Evolutionary conservation across 2,113 vertebrate genomes (phyloP).

Genomic region (Sardina pilchardus): DNA sequence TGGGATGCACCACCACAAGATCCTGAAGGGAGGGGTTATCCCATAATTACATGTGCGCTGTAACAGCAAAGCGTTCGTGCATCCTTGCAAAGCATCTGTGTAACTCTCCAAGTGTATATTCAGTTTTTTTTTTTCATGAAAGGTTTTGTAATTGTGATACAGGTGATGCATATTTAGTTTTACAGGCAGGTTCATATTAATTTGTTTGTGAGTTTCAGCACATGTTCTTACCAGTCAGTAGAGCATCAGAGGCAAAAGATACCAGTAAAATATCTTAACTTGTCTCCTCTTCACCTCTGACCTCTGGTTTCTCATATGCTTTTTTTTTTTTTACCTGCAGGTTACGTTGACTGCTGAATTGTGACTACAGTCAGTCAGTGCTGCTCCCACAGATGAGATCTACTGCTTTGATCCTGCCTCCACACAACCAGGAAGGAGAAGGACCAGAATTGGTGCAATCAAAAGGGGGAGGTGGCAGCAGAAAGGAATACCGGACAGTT

Average conservation of each 20-base stretch:
- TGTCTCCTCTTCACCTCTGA: neutral
- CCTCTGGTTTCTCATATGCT: neutral
- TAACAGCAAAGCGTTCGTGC: neutral
- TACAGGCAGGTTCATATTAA: neutral
- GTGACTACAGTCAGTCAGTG: slow-evolving; percentile 52
- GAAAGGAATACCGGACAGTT: slow-evolving; percentile 13
- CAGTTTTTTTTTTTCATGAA: neutral
- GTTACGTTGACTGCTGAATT: slow-evolving; percentile 55
- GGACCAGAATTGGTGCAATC: neutral
- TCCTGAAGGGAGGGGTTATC: neutral
- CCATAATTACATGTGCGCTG: slow-evolving; percentile 6
- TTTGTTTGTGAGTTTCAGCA: neutral
- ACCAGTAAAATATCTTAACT: neutral
- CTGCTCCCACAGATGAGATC: slow-evolving; percentile 62
- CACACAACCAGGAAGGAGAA: slow-evolving; percentile 34
- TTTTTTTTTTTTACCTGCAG: slow-evolving; percentile 53
- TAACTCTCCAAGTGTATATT: neutral
- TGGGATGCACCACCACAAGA: neutral
- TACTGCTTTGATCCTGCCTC: slow-evolving; percentile 54
- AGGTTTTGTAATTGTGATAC: neutral
- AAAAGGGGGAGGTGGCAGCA: neutral
- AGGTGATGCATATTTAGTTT: neutral
- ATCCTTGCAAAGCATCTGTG: neutral
- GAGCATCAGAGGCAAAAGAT: neutral
- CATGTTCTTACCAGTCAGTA: neutral